phyloP scores from a whole-genome alignment of 2,888 invertebrate genomes.

The Cyaniris semiargus region DNA sequence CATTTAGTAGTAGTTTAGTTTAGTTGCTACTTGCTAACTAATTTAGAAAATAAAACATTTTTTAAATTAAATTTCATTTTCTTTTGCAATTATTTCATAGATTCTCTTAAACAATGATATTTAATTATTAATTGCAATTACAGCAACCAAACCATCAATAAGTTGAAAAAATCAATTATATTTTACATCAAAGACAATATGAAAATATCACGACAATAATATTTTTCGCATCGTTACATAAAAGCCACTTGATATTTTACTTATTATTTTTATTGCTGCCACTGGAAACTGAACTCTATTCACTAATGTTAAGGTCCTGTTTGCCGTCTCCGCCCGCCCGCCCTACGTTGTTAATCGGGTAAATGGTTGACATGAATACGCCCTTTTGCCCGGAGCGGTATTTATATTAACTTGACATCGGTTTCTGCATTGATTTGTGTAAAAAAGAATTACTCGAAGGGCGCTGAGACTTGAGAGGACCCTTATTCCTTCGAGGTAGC shows the following conservation, averaged over 20 bases:
- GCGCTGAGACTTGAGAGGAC: neutral
- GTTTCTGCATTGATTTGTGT: slow-evolving; percentile 13
- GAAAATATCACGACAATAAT: neutral
- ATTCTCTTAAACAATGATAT: too few relatives aligned
- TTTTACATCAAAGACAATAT: neutral
- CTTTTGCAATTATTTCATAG: too few relatives aligned
- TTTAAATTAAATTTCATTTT: too few relatives aligned
- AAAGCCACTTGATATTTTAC: slow-evolving; percentile 13
- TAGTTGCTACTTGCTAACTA: too few relatives aligned
- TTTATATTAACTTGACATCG: slow-evolving; percentile 8
- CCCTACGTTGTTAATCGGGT: neutral
- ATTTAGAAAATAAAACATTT: too few relatives aligned
- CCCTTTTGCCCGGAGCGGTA: slow-evolving; percentile 1
- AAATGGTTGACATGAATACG: slow-evolving; percentile 17
- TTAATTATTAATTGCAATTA: too few relatives aligned
- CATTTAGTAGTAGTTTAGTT: too few relatives aligned
- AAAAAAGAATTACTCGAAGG: slow-evolving; percentile 5
- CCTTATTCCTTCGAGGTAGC: neutral
- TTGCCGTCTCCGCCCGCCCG: neutral
- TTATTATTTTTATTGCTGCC: neutral
- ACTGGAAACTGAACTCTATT: neutral
- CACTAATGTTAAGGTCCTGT: neutral
- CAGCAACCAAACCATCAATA: neutral
- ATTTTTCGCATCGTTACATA: neutral
- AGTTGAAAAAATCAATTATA: neutral